Base-by-base conservation (phyloP, 2,113 vertebrate species). In the Tichodroma muraria region DNA sequence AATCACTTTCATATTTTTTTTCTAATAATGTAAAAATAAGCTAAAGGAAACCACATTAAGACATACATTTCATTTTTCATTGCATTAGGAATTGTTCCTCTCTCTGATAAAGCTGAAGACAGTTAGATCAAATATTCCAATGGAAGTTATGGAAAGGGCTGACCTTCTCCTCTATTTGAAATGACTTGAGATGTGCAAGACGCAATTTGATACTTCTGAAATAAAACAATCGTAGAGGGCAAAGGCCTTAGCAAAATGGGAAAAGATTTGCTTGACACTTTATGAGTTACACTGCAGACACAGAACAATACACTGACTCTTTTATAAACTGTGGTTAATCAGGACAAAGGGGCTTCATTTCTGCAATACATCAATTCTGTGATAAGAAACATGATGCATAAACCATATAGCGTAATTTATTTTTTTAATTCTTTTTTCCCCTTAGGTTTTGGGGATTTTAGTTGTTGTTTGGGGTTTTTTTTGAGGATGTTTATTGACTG, bases 311-410 rank as follows among this genome's bases (percentile, higher is more conserved):
- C 10, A 83, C 75, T 95, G 16, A 6, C 24, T 83, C 21, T 90
- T 97, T 96, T 89, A 96, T 94, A 89, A 90, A 77, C 84, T 93
- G 44, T 80, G 81, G 90, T 65, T 97, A 98, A 98, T 97, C 87
- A 96, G 90, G 93, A 98, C 94, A 98, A 98, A 98, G 96, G 85
- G 56, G 33, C n/a, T 59, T 88, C 37, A 68, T 27, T 78, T 80
- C 53, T 93, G 87, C 44, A 93, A 77, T 47, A 88, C 5, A 37
- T 60, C 85, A 73, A 85, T 82, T 90, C 93, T 91, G 85, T 86
- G 66, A 83, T 87, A 79, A 81, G 78, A 86, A 90, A 96, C 83
- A 95, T 31, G 15, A 42, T 42, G 38, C 84, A 66, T 76, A 66
- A 94, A 79, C 92, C 25, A 53, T 64, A 72, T 57, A 68, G 6